Conservation (phyloP, 2,113 vertebrate genomes). For the Cichladusa arquata region DNA sequence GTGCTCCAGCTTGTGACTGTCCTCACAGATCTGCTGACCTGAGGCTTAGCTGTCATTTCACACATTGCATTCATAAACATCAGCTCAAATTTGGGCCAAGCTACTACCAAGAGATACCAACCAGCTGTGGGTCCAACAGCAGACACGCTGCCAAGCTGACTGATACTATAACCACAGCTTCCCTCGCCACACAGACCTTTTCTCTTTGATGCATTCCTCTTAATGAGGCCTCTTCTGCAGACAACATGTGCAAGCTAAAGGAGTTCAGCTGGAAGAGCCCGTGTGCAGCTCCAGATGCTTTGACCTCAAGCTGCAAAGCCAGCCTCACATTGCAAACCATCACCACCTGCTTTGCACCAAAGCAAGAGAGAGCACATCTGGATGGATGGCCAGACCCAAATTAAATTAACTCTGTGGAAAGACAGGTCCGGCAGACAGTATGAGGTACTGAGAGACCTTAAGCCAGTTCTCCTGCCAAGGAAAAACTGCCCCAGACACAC, state of each 20-base stretch:
- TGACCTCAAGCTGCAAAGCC: neutral
- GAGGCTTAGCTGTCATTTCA: neutral
- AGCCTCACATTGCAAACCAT: neutral
- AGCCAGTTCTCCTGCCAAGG: neutral
- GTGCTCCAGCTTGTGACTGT: neutral
- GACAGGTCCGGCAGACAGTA: neutral
- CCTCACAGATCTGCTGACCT: neutral
- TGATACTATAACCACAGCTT: rapidly evolving
- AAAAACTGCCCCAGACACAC: neutral
- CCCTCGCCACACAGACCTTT: rapidly evolving
- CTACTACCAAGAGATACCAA: neutral
- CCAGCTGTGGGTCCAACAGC: neutral
- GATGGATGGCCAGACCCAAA: neutral
- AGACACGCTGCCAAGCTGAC: neutral
- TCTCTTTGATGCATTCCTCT: neutral
- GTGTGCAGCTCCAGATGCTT: neutral
- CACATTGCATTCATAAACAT: neutral
- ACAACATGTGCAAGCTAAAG: rapidly evolving
- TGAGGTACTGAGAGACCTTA: neutral
- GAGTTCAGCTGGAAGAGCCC: neutral
- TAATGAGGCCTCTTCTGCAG: neutral
- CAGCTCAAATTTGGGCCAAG: neutral
- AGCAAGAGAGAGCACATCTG: neutral
- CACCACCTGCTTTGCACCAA: neutral
- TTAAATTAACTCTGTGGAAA: neutral